A percentile compares a stretch with the other conserved stretches of the same genome.
Conservation (phyloP, 2,113 vertebrate genomes). For the Ptyas mucosa region DNA sequence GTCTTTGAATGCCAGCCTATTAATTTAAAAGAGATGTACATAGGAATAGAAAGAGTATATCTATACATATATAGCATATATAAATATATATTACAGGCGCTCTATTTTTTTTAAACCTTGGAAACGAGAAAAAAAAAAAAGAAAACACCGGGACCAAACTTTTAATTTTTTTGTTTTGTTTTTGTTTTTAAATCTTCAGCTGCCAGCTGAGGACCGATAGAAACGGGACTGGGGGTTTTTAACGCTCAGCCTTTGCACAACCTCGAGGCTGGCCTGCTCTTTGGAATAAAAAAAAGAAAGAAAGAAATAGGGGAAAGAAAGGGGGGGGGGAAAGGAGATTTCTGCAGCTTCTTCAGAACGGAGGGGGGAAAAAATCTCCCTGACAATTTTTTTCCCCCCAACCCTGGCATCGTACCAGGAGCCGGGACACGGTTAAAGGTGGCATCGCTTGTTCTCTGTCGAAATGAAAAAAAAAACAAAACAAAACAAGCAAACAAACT, state of each 20-base stretch:
- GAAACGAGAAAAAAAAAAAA: background rate
- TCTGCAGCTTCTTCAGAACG: background rate
- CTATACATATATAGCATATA: constrained; percentile 46
- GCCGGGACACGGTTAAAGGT: constrained; percentile 23
- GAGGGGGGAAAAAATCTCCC: background rate
- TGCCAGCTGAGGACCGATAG: constrained; percentile 37
- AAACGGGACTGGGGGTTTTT: constrained; percentile 24
- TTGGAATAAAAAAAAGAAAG: background rate
- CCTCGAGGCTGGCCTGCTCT: constrained; percentile 33
- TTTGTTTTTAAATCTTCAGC: background rate
- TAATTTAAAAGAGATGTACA: constrained; percentile 2
- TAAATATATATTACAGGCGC: constrained; percentile 53
- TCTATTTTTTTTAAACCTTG: constrained; percentile 68
- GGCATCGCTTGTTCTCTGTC: constrained; percentile 28
- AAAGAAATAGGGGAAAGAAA: background rate
- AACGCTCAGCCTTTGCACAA: constrained; percentile 43
- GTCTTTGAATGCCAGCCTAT: background rate
- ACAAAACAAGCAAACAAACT: constrained; percentile 27
- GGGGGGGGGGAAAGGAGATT: background rate
- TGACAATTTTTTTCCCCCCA: background rate
- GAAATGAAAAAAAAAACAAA: constrained; percentile 32
- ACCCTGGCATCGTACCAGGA: background rate
- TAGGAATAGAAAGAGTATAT: constrained; percentile 34
- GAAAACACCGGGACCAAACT: constrained; percentile 72
- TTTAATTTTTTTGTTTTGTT: background rate